These are phyloP conservation scores for Gallinago paraguaiae DNA, from an alignment of 2,113 vertebrate genomes.

Conservation along the genomic window DNA sequence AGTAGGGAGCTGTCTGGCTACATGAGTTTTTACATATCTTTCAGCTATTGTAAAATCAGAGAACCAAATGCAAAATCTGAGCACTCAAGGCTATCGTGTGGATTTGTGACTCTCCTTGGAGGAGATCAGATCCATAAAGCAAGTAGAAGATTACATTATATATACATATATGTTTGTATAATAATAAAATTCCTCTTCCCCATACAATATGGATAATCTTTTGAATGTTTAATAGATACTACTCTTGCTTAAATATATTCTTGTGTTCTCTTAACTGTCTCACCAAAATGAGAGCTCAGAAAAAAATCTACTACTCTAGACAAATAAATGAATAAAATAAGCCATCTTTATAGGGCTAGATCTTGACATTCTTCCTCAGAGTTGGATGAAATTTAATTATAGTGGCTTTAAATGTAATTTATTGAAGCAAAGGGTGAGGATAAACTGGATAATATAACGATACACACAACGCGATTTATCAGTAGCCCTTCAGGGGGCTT, in stretches of 20 bases:
- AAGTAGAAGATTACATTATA: constrained; percentile 36
- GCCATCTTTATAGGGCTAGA: not conserved
- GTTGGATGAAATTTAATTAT: not conserved
- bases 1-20: constrained; percentile 62
- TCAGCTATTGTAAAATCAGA: constrained; percentile 58
- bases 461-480: not conserved
- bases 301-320: not conserved
- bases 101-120: constrained; percentile 61
- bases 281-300: not conserved
- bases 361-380: not conserved
- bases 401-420: not conserved
- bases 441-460: not conserved
- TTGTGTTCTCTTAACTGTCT: not conserved
- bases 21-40: constrained; percentile 60
- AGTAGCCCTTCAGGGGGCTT: not conserved
- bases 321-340: not conserved
- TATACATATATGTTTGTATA: constrained; percentile 51
- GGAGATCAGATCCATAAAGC: constrained; percentile 37
- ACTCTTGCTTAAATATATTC: not conserved
- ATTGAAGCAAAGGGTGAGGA: not conserved
- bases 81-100: constrained; percentile 44
- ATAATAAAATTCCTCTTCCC: constrained; percentile 22
- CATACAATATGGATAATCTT: not conserved
- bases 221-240: not conserved
- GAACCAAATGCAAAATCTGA: constrained; percentile 51